Evolutionary conservation across 1,140 invertebrate genomes (phyloP).

Genomic region (Lepidurus couesii): DNA sequence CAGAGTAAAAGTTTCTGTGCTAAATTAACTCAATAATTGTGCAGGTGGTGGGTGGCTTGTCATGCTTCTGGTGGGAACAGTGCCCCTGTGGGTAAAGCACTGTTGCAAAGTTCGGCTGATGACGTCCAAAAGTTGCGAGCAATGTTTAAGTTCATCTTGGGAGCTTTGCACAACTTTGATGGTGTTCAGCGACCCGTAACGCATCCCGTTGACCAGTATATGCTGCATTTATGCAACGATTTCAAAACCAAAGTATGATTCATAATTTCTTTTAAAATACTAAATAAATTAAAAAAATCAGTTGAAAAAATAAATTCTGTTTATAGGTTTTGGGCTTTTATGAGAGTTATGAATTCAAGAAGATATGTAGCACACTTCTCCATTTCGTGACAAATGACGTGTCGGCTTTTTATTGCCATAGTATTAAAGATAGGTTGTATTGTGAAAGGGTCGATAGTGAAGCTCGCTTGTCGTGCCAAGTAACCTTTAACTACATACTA

Average conservation of each 20-base stretch:
- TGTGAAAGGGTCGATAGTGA: slow-evolving; percentile 59
- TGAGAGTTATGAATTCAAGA: slow-evolving; percentile 65
- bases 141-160: slow-evolving; percentile 70
- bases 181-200: slow-evolving; percentile 32
- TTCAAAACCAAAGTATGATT: slow-evolving; percentile 57
- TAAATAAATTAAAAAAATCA: too few species aligned
- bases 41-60: slow-evolving; percentile 76
- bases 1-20: slow-evolving; percentile 29
- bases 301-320: slow-evolving; percentile 37
- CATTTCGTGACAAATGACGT: slow-evolving; percentile 74
- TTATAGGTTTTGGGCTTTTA: slow-evolving; percentile 57
- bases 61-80: slow-evolving; percentile 66
- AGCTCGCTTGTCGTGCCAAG: slow-evolving; percentile 56
- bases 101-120: slow-evolving; percentile 62
- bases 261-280: slow-evolving; percentile 32
- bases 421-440: slow-evolving; percentile 80
- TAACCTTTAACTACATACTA: slow-evolving; percentile 63
- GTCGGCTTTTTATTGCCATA: slow-evolving; percentile 72
- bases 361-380: slow-evolving; percentile 58
- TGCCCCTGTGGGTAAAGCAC: slow-evolving; percentile 61
- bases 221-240: slow-evolving; percentile 60
- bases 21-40: slow-evolving; percentile 35
- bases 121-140: slow-evolving; percentile 71
- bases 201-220: slow-evolving; percentile 63
- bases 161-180: slow-evolving; percentile 54